These are phyloP conservation scores for Limonius californicus DNA, from an alignment of 1,140 invertebrate species.

Conservation along the genomic window DNA sequence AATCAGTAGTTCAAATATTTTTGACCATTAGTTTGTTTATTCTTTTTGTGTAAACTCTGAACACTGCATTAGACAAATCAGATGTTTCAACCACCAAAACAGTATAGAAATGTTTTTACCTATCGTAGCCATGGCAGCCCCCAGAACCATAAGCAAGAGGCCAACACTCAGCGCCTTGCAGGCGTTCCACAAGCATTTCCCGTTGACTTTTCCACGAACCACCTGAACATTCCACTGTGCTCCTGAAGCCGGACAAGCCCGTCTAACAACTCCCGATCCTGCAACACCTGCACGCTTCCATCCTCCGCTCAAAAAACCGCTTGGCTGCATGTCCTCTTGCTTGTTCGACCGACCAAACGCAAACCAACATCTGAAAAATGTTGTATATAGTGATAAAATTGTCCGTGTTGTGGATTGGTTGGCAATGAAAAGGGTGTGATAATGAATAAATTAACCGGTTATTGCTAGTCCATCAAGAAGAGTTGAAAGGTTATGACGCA, in stretches of 20 bases:
- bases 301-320: slow-evolving; percentile 54
- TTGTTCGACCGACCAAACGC: neutral
- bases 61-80: too few species aligned
- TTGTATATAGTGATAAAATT: too few species aligned
- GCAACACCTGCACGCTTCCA: slow-evolving; percentile 74
- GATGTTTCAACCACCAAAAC: too few species aligned
- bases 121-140: slow-evolving; percentile 86
- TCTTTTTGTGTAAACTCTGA: too few species aligned
- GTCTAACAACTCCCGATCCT: slow-evolving; percentile 60
- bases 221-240: slow-evolving; percentile 70
- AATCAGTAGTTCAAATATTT: too few species aligned
- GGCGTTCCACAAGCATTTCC: slow-evolving; percentile 83
- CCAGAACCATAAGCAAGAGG: slow-evolving; percentile 76
- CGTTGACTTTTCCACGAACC: slow-evolving; percentile 79
- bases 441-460: too few species aligned
- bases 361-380: too few species aligned
- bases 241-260: slow-evolving; percentile 64
- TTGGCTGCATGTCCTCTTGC: slow-evolving; percentile 34
- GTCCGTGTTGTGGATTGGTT: too few species aligned
- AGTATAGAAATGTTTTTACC: slow-evolving; percentile 52
- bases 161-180: slow-evolving; percentile 83
- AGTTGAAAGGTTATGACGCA: too few species aligned
- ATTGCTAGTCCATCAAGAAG: too few species aligned
- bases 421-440: too few species aligned
- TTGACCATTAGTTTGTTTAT: too few species aligned